Evolutionary conservation across 2,888 invertebrate species (phyloP).

Genomic region (Trimorus sp.): DNA sequence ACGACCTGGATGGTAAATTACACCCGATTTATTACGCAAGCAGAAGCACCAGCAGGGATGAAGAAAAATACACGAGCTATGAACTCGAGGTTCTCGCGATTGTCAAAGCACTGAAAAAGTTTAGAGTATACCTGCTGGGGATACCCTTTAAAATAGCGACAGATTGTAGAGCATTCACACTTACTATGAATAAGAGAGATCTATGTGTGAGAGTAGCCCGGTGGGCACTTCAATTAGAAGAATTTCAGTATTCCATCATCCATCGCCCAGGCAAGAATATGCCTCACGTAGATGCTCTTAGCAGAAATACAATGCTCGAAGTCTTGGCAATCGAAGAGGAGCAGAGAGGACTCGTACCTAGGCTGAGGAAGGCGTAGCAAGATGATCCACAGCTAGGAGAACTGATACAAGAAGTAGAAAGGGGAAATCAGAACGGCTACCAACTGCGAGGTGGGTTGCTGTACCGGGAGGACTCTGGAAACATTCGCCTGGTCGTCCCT

Average conservation of each 20-base stretch:
- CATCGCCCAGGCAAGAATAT: conserved; percentile 62
- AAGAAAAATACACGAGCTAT: conserved; percentile 16
- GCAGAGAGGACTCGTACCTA: conserved; percentile 22
- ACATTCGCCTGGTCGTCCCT: conserved; percentile 72
- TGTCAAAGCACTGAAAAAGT: background rate
- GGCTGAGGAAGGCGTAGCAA: conserved; percentile 47
- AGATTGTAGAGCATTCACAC: conserved; percentile 60
- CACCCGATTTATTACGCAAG: conserved; percentile 21
- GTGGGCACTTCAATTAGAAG: conserved; percentile 35
- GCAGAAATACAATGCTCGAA: conserved; percentile 58
- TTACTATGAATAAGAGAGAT: conserved; percentile 64
- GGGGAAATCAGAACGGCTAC: conserved; percentile 62
- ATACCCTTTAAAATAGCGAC: conserved; percentile 57
- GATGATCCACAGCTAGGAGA: conserved; percentile 33
- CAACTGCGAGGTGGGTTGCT: conserved; percentile 19
- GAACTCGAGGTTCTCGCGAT: conserved; percentile 10
- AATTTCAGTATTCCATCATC: conserved; percentile 50
- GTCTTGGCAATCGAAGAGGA: conserved; percentile 26
- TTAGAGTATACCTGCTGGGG: conserved; percentile 45
- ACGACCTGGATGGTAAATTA: conserved; percentile 2
- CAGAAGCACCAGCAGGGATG: conserved; percentile 12
- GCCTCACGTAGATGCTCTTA: conserved; percentile 68
- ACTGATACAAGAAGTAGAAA: background rate
- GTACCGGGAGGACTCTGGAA: conserved; percentile 37
- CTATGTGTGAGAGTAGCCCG: conserved; percentile 43